Percentiles rank a stretch among this genome's conserved stretches.
These are phyloP conservation scores for Echinarachnius parma DNA, from an alignment of 53 echinoderm and acorn worm species.

Conservation along the genomic window DNA sequence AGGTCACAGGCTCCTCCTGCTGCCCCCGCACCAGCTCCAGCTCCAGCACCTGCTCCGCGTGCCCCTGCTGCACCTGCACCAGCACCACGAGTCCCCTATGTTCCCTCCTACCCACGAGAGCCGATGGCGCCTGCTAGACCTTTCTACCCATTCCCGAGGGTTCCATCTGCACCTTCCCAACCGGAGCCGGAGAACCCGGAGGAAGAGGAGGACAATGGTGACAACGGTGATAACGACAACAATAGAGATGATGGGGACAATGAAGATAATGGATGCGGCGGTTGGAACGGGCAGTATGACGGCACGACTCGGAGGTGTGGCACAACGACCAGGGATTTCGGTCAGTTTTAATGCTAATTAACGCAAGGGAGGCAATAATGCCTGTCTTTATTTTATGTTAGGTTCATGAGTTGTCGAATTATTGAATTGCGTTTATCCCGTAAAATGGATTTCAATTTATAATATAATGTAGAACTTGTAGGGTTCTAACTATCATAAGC, in stretches of 20 bases:
- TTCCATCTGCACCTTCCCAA: too few species aligned
- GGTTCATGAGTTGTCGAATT: not conserved
- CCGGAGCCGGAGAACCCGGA: not conserved
- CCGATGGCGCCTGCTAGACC: too few species aligned
- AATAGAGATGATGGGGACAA: conserved; percentile 14
- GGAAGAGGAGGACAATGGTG: too few species aligned
- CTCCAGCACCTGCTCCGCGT: not conserved
- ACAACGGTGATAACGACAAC: too few species aligned
- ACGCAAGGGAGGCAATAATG: too few species aligned
- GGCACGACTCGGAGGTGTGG: conserved; percentile 30
- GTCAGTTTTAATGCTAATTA: too few species aligned
- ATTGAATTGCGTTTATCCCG: not conserved
- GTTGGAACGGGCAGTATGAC: conserved; percentile 22
- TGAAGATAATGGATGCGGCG: conserved; percentile 33
- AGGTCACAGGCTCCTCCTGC: conserved; percentile 12
- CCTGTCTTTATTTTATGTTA: not conserved
- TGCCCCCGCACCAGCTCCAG: conserved; percentile 15
- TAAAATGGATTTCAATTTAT: not conserved
- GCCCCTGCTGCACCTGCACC: conserved; percentile 1
- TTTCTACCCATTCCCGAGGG: too few species aligned
- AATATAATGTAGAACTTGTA: not conserved
- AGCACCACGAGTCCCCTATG: too few species aligned
- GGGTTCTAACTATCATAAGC: too few species aligned
- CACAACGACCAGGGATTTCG: conserved; percentile 17
- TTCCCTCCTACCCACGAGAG: too few species aligned